Evolutionary conservation across 1,140 invertebrate genomes (phyloP).

Genomic region (Pseudomyrmex sp.): DNA sequence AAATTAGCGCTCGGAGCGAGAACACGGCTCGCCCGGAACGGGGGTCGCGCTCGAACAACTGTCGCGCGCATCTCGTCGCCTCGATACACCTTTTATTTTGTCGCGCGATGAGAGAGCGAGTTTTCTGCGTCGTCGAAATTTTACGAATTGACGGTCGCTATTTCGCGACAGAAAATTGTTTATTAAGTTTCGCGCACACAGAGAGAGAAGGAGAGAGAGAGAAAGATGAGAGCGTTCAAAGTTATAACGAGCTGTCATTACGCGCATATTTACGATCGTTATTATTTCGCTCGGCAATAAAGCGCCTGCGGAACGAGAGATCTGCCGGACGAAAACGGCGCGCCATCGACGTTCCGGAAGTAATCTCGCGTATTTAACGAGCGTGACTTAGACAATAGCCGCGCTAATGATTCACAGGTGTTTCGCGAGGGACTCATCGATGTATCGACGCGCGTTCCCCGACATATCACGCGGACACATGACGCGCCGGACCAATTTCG

Average conservation of each 20-base stretch:
- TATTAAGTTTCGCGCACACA: neutral
- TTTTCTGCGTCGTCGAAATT: neutral
- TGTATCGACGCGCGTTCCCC: neutral
- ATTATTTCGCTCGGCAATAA: neutral
- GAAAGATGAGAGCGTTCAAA: neutral
- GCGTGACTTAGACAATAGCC: constrained; percentile 48
- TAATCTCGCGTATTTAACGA: constrained; percentile 33
- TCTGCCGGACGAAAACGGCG: constrained; percentile 4
- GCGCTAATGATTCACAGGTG: constrained; percentile 59
- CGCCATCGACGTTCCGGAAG: constrained; percentile 45
- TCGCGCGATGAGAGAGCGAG: neutral
- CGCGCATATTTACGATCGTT: neutral
- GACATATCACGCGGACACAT: constrained; percentile 25
- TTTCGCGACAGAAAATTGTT: neutral
- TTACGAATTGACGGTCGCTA: neutral
- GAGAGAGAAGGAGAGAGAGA: no score
- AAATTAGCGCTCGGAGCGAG: constrained; percentile 13
- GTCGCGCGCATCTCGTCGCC: constrained; percentile 17
- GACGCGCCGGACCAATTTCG: no score
- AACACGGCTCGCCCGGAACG: constrained; percentile 21
- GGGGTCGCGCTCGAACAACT: constrained; percentile 40
- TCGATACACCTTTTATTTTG: neutral
- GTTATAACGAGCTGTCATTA: constrained; percentile 11
- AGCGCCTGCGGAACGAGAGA: neutral
- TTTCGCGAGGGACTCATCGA: constrained; percentile 33